Conservation (phyloP, 2,797 vertebrate genomes). For the Phalloptychus januarius region DNA sequence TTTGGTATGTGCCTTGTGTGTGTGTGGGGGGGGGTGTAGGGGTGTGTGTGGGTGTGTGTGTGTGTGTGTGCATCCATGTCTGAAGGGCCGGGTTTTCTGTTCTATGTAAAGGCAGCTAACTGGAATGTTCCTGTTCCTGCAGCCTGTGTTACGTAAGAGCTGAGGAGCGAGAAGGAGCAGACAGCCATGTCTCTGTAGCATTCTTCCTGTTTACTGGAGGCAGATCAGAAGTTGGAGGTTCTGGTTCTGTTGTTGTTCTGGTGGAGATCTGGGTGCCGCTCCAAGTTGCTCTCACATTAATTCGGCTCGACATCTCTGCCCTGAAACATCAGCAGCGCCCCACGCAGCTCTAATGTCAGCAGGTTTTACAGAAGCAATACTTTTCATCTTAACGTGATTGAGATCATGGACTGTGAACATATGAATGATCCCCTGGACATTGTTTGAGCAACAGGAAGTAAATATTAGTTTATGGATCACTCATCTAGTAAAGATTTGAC, state of each 20-base stretch:
- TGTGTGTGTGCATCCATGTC: background rate
- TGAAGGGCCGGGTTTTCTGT: slow-evolving; percentile 13
- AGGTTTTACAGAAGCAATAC: background rate
- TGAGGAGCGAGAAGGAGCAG: slow-evolving; percentile 10
- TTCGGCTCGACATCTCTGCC: background rate
- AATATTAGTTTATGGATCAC: background rate
- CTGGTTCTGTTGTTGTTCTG: background rate
- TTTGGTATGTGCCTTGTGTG: background rate
- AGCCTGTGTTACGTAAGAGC: slow-evolving; percentile 65
- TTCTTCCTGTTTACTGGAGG: background rate
- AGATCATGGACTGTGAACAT: background rate
- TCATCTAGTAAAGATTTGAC: background rate
- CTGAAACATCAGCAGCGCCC: background rate
- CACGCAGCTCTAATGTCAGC: background rate
- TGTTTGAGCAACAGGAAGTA: background rate
- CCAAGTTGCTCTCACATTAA: background rate
- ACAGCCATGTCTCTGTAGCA: background rate
- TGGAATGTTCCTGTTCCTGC: slow-evolving; percentile 68
- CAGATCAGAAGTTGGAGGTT: slow-evolving; percentile 4
- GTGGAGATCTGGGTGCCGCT: background rate
- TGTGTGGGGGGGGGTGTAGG: too few species aligned
- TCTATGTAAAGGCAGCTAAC: slow-evolving; percentile 50
- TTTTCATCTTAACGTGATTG: background rate
- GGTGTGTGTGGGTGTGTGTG: background rate
- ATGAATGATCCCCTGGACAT: background rate